Evolutionary conservation across 2,888 invertebrate genomes (phyloP), one percentile per base, ranked within the genome.

Genomic region (Idaea dimidiata): DNA sequence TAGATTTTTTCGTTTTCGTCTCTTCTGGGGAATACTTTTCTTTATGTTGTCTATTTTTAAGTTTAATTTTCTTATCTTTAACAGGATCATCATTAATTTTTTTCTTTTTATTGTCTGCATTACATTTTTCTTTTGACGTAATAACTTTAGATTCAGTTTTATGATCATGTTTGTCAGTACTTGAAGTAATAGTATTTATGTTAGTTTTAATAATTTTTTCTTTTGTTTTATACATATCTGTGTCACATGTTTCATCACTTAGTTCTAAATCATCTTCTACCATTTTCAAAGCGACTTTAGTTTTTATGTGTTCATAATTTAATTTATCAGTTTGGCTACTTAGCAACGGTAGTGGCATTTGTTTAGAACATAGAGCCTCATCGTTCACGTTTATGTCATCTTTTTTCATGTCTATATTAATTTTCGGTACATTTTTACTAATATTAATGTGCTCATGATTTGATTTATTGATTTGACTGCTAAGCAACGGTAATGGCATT

Each of bases 211-310:
- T 17, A 59, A 31, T 14, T 18, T 62, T 59, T 58, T 54, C 43
- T 68, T 58, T 59, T 59, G 7, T 59, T 53, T 4, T 65, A 58
- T 57, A 81, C 80, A 32, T 67, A 67, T 77, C 77, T 43, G 43
- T 43, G 68, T 89, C 89, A 66, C 79, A 82, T 57, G 77, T 82
- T 66, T 89, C 91, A 66, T 92, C 91, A 74, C 91, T 92, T 64
- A 91, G 73, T 70, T 87, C 83, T 72, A 92, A 83, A 79, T 91
- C 91, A 43, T 80, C 82, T 72, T 81, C 87, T 55, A 92, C 83
- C 16, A 79, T 81, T 69, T 77, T 76, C 67, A 72, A 76, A 59
- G 73, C 62, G 53, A 61, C 43, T 43, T 43, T 43, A 8, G 43
- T 43, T 43, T 43, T 43, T 43, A 43, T 8, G 43, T 43, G 43